Percentiles rank a stretch among this genome's conserved stretches.
These are phyloP conservation scores for Tokudaia tokunoshimensis DNA, from an alignment of 2,797 vertebrate genomes.

Conservation along the genomic window DNA sequence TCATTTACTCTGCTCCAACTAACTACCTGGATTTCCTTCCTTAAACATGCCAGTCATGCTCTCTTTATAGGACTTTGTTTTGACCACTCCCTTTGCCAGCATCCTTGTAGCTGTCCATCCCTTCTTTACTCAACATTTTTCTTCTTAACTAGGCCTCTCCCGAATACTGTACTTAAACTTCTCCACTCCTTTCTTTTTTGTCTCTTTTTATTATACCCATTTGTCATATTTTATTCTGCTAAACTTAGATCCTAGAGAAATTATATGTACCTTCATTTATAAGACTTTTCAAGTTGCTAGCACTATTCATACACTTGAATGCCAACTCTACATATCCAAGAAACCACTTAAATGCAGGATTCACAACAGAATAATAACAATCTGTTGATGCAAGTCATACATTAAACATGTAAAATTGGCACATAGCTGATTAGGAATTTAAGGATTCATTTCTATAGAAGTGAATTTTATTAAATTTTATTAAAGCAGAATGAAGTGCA, in stretches of 20 bases:
- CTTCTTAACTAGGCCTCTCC: neutral
- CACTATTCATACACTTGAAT: slow-evolving; percentile 40
- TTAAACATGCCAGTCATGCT: neutral
- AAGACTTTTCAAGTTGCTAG: slow-evolving; percentile 4
- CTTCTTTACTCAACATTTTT: slow-evolving; percentile 12
- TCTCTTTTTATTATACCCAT: neutral
- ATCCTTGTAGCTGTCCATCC: neutral
- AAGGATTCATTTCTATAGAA: slow-evolving; percentile 20
- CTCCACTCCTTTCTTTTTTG: neutral
- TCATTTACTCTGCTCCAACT: neutral
- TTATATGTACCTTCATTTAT: neutral
- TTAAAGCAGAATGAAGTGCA: slow-evolving; percentile 43
- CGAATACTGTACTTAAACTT: neutral
- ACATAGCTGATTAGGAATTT: neutral
- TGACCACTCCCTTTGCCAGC: neutral
- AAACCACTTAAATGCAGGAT: slow-evolving; percentile 50
- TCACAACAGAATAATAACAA: neutral
- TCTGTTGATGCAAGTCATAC: neutral
- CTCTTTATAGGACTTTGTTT: neutral
- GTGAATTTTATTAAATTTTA: neutral
- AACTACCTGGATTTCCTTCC: neutral
- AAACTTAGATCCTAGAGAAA: slow-evolving; percentile 32
- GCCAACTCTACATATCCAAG: neutral
- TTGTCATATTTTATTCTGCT: slow-evolving; percentile 50
- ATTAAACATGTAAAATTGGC: slow-evolving; percentile 26